phyloP scores from a whole-genome alignment of 1,140 invertebrate species.

The Heterodera schachtii region DNA sequence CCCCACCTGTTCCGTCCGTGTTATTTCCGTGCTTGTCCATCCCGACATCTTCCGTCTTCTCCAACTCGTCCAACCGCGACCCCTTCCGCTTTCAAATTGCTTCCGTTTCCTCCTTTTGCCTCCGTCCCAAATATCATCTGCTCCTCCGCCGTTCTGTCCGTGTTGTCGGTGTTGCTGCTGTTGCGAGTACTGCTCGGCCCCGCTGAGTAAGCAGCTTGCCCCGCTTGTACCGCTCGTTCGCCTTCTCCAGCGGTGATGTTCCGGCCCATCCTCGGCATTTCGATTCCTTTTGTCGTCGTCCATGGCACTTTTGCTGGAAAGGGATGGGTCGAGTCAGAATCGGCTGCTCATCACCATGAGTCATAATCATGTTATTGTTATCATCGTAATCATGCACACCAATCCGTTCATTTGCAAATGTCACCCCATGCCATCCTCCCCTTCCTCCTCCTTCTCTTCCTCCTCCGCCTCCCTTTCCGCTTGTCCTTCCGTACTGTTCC shows the following conservation, averaged over 20 bases:
- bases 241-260: neutral
- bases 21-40: slow-evolving; percentile 2
- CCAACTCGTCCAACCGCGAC: slow-evolving; percentile 5
- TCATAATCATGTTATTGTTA: no score
- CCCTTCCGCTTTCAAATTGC: neutral
- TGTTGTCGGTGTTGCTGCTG: neutral
- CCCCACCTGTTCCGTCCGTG: slow-evolving; percentile 20
- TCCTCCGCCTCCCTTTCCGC: neutral
- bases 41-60: slow-evolving; percentile 18
- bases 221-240: slow-evolving; percentile 1
- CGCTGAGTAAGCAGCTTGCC: neutral
- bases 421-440: neutral
- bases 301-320: slow-evolving; percentile 10
- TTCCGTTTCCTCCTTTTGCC: neutral
- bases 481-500: neutral
- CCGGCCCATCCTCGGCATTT: neutral
- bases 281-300: slow-evolving; percentile 1
- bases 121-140: neutral
- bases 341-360: neutral
- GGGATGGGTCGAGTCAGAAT: neutral
- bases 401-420: neutral
- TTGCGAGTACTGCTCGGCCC: neutral
- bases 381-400: neutral
- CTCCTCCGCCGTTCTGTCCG: neutral
- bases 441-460: neutral